Conservation (phyloP, 2,888 invertebrate genomes). For the Ethmia dodecea region DNA sequence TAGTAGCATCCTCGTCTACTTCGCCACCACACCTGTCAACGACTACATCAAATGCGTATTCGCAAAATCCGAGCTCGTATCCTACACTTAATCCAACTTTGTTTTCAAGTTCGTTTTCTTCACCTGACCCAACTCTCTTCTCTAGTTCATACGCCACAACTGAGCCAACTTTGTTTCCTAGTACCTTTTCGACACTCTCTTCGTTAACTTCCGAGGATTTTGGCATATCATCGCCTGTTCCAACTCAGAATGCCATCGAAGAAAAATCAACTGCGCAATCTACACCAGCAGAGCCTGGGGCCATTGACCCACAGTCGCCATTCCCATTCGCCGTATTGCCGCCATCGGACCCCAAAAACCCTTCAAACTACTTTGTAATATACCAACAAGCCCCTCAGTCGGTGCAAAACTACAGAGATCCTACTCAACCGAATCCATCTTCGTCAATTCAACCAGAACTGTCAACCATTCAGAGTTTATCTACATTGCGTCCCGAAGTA, state of each 20-base stretch:
- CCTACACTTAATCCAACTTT: constrained; percentile 6
- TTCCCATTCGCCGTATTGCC: neutral
- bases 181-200: neutral
- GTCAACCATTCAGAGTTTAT: constrained; percentile 1
- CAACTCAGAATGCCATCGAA: too few relatives aligned
- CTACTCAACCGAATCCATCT: constrained; percentile 1
- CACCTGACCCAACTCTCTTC: neutral
- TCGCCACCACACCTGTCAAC: constrained; percentile 2
- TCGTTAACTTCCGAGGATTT: neutral
- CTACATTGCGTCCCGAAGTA: neutral
- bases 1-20: constrained; percentile 20
- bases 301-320: neutral
- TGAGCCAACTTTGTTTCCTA: neutral
- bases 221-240: too few relatives aligned
- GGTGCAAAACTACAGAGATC: constrained; percentile 18
- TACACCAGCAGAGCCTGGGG: neutral
- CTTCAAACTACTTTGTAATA: constrained; percentile 33
- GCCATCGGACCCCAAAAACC: constrained; percentile 1
- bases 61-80: constrained; percentile 8
- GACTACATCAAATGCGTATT: constrained; percentile 9
- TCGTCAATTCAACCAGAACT: neutral
- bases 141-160: neutral
- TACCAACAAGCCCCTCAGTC: constrained; percentile 40
- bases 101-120: neutral
- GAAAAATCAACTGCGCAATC: neutral